Conservation (phyloP, 2,113 vertebrate species). For the Sander vitreus region DNA sequence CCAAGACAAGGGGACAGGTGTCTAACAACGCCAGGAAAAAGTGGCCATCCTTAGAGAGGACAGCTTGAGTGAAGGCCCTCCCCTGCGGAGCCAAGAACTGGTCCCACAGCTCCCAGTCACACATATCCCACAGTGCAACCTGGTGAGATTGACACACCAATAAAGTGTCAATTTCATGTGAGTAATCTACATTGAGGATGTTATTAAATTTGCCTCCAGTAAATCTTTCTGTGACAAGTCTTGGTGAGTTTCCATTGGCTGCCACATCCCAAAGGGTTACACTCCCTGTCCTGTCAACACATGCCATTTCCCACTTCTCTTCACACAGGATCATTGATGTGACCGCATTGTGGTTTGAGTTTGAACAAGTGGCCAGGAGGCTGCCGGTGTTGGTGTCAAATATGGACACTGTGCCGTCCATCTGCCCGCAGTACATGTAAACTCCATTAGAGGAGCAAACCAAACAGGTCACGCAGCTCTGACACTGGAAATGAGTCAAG, state of each 20-base stretch:
- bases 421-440: conserved; percentile 82
- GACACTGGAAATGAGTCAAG: conserved; percentile 68
- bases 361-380: conserved; percentile 63
- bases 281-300: conserved; percentile 79
- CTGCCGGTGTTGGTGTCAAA: conserved; percentile 69
- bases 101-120: conserved; percentile 72
- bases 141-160: conserved; percentile 79
- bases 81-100: conserved; percentile 77
- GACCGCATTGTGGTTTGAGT: conserved; percentile 60
- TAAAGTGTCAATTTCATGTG: conserved; percentile 55
- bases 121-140: conserved; percentile 79
- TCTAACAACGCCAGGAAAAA: conserved; percentile 83
- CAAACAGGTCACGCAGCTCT: conserved; percentile 75
- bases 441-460: conserved; percentile 63
- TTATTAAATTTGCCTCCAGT: conserved; percentile 16
- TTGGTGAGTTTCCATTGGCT: conserved; percentile 55
- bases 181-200: conserved; percentile 76
- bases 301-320: conserved; percentile 63
- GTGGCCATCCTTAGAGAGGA: conserved; percentile 74
- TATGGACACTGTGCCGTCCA: conserved; percentile 73
- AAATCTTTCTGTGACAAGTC: conserved; percentile 66
- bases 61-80: conserved; percentile 74
- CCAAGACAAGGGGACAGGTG: conserved; percentile 72
- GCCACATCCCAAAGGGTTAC: conserved; percentile 80
- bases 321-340: conserved; percentile 65